Evolutionary conservation across 2,797 vertebrate genomes (phyloP).

Genomic region (Gadopsis marmoratus): DNA sequence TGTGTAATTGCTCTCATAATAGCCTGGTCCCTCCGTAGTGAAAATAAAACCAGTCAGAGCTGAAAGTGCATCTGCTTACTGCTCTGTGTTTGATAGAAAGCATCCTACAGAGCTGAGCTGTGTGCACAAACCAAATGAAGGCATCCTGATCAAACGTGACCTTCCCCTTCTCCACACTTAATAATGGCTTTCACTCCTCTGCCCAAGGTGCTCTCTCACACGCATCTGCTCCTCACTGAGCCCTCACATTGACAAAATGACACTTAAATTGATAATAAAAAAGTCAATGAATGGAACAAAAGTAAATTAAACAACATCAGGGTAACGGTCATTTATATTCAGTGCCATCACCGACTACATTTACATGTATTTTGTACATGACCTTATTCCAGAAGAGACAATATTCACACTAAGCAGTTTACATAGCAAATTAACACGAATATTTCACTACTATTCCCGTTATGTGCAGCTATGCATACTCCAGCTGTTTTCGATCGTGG

Average conservation of each 20-base stretch:
- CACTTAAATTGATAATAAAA: constrained; percentile 1
- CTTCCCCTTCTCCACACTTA: constrained; percentile 37
- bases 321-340: background rate
- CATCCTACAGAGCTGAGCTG: constrained; percentile 11
- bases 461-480: too few relatives aligned
- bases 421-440: too few relatives aligned
- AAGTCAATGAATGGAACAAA: background rate
- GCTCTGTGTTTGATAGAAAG: constrained; percentile 18
- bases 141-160: constrained; percentile 54
- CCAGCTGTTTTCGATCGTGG: too few relatives aligned
- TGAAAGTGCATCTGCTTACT: constrained; percentile 54
- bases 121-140: constrained; percentile 20
- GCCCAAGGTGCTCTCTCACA: constrained; percentile 7
- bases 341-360: background rate
- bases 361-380: too few relatives aligned
- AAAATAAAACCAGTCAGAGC: constrained; percentile 43
- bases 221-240: background rate
- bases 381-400: too few relatives aligned
- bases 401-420: too few relatives aligned
- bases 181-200: constrained; percentile 15
- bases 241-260: background rate
- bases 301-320: constrained; percentile 15
- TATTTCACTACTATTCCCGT: too few relatives aligned
- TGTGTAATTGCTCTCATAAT: constrained; percentile 52
- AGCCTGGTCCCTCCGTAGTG: background rate